Evolutionary conservation across 2,797 vertebrate species (phyloP).

Genomic region (Periophthalmus magnuspinnatus): DNA sequence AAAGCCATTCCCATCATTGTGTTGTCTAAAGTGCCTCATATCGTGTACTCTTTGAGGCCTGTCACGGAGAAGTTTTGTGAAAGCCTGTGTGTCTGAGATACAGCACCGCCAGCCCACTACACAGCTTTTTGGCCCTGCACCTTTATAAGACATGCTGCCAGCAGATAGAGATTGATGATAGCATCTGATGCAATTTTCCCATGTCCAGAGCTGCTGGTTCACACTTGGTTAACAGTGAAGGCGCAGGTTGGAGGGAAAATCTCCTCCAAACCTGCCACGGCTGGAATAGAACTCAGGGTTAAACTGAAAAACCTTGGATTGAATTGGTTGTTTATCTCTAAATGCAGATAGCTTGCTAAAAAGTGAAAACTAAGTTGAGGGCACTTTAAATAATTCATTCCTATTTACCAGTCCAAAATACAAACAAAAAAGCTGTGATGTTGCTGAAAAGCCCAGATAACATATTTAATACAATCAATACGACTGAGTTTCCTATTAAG

Average conservation of each 20-base stretch:
- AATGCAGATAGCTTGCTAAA: slow-evolving; percentile 54
- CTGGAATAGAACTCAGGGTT: slow-evolving; percentile 49
- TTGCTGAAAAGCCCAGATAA: slow-evolving; percentile 5
- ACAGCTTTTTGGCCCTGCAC: slow-evolving; percentile 42
- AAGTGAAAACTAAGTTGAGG: slow-evolving; percentile 13
- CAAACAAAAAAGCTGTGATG: background rate
- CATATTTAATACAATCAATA: slow-evolving; percentile 27
- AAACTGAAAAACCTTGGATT: slow-evolving; percentile 46
- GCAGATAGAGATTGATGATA: slow-evolving; percentile 73
- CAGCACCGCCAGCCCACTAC: slow-evolving; percentile 42
- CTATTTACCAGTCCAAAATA: slow-evolving; percentile 12
- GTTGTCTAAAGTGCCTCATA: slow-evolving; percentile 17
- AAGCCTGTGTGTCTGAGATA: slow-evolving; percentile 63
- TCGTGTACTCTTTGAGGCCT: slow-evolving; percentile 40
- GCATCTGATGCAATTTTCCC: slow-evolving; percentile 73
- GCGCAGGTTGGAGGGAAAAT: slow-evolving; percentile 61
- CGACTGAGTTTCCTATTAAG: slow-evolving; percentile 21
- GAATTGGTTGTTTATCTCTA: slow-evolving; percentile 59
- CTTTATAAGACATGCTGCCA: slow-evolving; percentile 64
- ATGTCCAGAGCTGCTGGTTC: slow-evolving; percentile 64
- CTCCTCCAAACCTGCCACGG: slow-evolving; percentile 53
- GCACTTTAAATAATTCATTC: slow-evolving; percentile 26
- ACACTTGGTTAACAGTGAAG: slow-evolving; percentile 59
- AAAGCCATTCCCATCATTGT: too few species aligned
- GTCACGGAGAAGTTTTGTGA: slow-evolving; percentile 48